Percentiles rank a stretch among this genome's conserved stretches.
Evolutionary conservation across 1,140 invertebrate species (phyloP).

Genomic region (Leptoteleia sp.): DNA sequence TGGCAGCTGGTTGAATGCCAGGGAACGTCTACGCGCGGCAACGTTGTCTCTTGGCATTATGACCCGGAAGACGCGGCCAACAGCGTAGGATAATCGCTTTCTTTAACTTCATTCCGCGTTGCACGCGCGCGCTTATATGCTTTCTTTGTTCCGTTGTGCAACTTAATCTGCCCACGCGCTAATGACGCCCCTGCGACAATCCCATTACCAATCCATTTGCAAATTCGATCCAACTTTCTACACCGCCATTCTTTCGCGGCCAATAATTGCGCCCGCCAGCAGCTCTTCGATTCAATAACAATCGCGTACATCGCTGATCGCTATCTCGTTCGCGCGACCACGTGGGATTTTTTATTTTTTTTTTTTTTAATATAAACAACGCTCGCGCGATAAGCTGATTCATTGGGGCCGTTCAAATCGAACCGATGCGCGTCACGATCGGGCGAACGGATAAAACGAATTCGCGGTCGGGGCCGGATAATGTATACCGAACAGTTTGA

Average conservation of each 20-base stretch:
- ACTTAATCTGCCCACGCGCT: constrained; percentile 58
- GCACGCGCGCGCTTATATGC: constrained; percentile 49
- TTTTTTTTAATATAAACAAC: too few relatives aligned
- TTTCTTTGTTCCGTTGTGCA: constrained; percentile 60
- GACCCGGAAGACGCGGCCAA: constrained; percentile 72
- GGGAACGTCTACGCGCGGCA: constrained; percentile 68
- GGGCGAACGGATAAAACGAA: constrained; percentile 25
- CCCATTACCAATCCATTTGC: constrained; percentile 58
- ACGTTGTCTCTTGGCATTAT: constrained; percentile 76
- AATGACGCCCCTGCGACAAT: constrained; percentile 52
- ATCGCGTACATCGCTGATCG: not conserved
- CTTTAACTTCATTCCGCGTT: constrained; percentile 45
- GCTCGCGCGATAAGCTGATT: constrained; percentile 18
- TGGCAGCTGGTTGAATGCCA: constrained; percentile 74
- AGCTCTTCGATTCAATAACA: constrained; percentile 5
- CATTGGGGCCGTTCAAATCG: constrained; percentile 34
- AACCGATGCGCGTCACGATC: not conserved
- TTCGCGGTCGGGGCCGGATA: not conserved
- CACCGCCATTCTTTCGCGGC: constrained; percentile 41
- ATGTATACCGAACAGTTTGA: constrained; percentile 25
- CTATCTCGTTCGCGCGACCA: not conserved
- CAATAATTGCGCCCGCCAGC: too few relatives aligned
- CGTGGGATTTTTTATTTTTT: not conserved
- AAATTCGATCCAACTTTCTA: constrained; percentile 62
- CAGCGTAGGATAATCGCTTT: constrained; percentile 61